Evolutionary conservation across 92 coral and sea anemone genomes (phyloP).

Genomic region (Phenganax marumi): DNA sequence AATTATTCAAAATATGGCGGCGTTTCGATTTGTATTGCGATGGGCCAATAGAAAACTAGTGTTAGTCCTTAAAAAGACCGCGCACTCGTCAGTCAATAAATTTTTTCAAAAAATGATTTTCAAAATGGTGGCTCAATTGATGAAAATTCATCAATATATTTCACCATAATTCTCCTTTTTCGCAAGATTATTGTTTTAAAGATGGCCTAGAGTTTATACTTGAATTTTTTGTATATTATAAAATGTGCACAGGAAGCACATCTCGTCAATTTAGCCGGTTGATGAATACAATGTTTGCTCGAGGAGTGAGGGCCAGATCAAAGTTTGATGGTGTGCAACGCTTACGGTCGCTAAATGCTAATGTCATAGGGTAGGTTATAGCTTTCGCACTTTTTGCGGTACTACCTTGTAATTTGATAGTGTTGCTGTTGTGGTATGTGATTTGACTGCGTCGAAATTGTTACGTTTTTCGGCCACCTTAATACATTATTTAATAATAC

Average conservation of each 20-base stretch:
- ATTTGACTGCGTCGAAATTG: too few relatives aligned
- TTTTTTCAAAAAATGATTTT: background rate
- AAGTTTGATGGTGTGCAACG: background rate
- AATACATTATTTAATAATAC: too few relatives aligned
- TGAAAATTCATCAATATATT: background rate
- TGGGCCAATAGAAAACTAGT: slow-evolving; percentile 8
- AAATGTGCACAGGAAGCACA: background rate
- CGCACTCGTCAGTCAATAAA: background rate
- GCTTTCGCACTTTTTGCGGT: background rate
- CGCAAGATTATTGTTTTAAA: background rate
- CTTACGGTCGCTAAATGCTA: background rate
- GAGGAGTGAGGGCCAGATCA: background rate
- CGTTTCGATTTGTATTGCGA: background rate
- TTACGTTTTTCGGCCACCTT: too few relatives aligned
- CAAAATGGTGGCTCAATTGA: background rate
- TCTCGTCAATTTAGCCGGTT: background rate
- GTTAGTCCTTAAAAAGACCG: slow-evolving; percentile 4
- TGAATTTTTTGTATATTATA: background rate
- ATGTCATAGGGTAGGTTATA: background rate
- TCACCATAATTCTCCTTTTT: background rate
- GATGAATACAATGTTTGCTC: background rate
- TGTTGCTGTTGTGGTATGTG: too few relatives aligned
- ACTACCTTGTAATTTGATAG: background rate
- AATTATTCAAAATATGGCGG: slow-evolving; percentile 8
- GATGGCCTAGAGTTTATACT: background rate